phyloP scores from a whole-genome alignment of 2,888 invertebrate species.

The Plemyria rubiginata region DNA sequence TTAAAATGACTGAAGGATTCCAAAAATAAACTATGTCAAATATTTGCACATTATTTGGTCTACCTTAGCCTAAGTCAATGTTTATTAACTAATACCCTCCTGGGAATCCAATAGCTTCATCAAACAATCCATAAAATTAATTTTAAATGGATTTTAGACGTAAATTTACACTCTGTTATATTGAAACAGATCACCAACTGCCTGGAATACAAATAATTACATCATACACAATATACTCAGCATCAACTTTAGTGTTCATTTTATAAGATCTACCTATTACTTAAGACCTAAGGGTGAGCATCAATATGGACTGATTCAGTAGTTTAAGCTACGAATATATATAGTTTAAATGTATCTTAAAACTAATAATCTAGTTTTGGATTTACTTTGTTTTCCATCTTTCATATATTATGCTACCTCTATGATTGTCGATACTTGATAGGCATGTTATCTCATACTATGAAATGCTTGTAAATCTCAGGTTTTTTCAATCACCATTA shows the following conservation, averaged over 20 bases:
- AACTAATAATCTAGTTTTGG: neutral
- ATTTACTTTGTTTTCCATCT: no score
- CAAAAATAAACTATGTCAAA: constrained; percentile 23
- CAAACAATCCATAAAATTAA: constrained; percentile 67
- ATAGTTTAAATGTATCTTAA: no score
- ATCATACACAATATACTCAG: constrained; percentile 42
- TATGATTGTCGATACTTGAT: neutral
- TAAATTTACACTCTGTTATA: constrained; percentile 71
- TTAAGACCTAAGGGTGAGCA: neutral
- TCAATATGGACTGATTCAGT: constrained; percentile 6
- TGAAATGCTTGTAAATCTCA: neutral
- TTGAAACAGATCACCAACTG: constrained; percentile 82
- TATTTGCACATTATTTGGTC: constrained; percentile 23
- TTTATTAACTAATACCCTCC: constrained; percentile 27
- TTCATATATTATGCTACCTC: neutral
- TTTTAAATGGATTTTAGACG: constrained; percentile 61
- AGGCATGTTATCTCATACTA: neutral
- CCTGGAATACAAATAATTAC: constrained; percentile 82
- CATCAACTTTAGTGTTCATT: constrained; percentile 13
- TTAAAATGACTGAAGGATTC: constrained; percentile 17
- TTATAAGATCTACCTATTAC: neutral
- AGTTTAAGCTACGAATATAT: no score
- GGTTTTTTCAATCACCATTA: neutral
- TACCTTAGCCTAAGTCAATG: constrained; percentile 13
- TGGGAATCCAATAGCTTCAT: constrained; percentile 56